Conservation (phyloP, 2,113 vertebrate species). For the Poeciliopsis retropinna region DNA sequence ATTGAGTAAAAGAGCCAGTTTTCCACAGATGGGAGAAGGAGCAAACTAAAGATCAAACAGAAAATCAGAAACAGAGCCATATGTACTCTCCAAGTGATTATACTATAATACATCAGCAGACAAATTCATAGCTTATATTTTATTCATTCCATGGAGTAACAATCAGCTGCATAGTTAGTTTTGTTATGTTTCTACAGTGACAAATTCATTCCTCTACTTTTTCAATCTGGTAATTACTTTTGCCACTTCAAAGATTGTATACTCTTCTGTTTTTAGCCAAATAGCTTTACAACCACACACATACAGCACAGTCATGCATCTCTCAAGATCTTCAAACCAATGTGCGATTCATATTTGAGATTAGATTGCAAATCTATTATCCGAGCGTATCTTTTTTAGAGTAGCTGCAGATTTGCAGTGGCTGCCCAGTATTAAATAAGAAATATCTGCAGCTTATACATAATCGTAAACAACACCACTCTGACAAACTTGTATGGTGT, state of each 20-base stretch:
- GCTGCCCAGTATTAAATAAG: not conserved
- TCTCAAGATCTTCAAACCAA: not conserved
- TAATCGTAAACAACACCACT: not conserved
- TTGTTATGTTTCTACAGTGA: not conserved
- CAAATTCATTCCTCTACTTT: not conserved
- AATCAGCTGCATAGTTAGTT: not conserved
- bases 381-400: not conserved
- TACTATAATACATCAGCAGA: not conserved
- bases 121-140: constrained; percentile 2
- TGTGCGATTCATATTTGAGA: not conserved
- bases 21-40: constrained; percentile 36
- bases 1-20: constrained; percentile 21
- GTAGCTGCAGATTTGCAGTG: not conserved
- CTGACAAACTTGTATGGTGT: too few relatives aligned
- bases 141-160: not conserved
- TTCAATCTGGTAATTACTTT: not conserved
- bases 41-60: constrained; percentile 26
- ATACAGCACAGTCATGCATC: not conserved
- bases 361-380: not conserved
- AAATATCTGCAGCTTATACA: not conserved
- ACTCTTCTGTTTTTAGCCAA: not conserved
- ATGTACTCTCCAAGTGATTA: constrained; percentile 1
- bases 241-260: not conserved
- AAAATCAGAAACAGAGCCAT: constrained; percentile 7
- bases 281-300: not conserved